phyloP scores from a whole-genome alignment of 2,113 vertebrate genomes.

The Speoplatyrhinus poulsoni region DNA sequence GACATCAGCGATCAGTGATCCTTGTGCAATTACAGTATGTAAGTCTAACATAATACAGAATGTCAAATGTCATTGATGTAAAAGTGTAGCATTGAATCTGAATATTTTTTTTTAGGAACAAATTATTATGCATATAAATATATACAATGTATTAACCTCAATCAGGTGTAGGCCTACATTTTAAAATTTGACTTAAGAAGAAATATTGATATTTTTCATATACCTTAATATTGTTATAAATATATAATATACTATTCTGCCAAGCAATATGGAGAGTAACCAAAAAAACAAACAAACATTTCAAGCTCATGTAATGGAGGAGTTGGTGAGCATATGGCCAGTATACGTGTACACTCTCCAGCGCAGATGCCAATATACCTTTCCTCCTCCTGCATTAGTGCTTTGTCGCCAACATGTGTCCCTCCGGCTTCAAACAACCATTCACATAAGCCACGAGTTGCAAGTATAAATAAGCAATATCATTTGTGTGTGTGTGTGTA shows the following conservation, averaged over 20 bases:
- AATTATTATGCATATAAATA: too few species aligned
- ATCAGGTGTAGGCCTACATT: too few species aligned
- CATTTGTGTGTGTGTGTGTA: conserved; percentile 47
- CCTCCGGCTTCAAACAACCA: conserved; percentile 4
- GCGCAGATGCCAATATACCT: background rate
- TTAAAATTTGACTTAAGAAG: too few species aligned
- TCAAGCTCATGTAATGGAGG: background rate
- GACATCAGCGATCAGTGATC: background rate
- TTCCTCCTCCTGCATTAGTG: background rate
- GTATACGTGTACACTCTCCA: background rate
- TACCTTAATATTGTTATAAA: too few species aligned
- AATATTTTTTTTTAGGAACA: too few species aligned
- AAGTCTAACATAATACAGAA: background rate
- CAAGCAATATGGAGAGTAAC: background rate
- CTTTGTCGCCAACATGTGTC: background rate
- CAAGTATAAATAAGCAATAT: conserved; percentile 60
- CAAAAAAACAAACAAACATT: background rate
- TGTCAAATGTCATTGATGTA: too few species aligned
- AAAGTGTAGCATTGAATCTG: too few species aligned
- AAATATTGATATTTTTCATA: too few species aligned
- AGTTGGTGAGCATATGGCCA: background rate
- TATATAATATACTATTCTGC: too few species aligned
- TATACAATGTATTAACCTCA: too few species aligned
- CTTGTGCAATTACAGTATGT: too few species aligned
- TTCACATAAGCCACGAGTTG: conserved; percentile 21